Base-by-base conservation (phyloP, 2,888 invertebrate species). In the Thalpophila matura region DNA sequence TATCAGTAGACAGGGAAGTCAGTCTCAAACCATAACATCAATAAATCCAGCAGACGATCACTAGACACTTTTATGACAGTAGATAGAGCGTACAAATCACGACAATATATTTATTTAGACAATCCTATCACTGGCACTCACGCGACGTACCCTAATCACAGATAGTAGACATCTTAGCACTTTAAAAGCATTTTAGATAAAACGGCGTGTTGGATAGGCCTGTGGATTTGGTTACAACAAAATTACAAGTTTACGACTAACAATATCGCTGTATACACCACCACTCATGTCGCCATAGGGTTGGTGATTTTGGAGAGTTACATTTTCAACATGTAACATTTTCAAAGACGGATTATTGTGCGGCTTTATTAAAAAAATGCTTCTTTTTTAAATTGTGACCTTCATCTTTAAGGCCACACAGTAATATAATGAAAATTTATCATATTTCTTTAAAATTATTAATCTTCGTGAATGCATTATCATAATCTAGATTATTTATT, bases 101-200 rank as follows among this genome's bases (percentile, higher is more conserved):
- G 71, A 82, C 82, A 84, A 86, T 91, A 91, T 91, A 91, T 89
- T 83, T 85, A 81, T 87, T 87, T 81, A 68, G 82, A 85, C 83
- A 87, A 83, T 81, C 81, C 81, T 84, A 80, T 74, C 60, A 55
- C 63, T 43, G 26, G 67, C 60, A 75, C 77, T 80, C 74, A 74
- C 65, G 70, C 61, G 50, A 68, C 55, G 57, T 65, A 50, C 79
- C 74, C 74, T 81, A 82, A 85, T 81, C 73, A 72, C 63, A 88
- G 87, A 86, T 84, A 84, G 81, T 74, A 82, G 80, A 81, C 82
- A 82, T 89, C 86, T 89, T 84, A 90, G 89, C 88, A 84, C 86
- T 92, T 91, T 91, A 89, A 91, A 91, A 89, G 86, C 89, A 87
- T 92, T 92, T 91, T 87, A 91, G 91, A 92, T 92, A 91, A 90